phyloP scores from a whole-genome alignment of 2,888 invertebrate genomes.

The Tortrix viridana region DNA sequence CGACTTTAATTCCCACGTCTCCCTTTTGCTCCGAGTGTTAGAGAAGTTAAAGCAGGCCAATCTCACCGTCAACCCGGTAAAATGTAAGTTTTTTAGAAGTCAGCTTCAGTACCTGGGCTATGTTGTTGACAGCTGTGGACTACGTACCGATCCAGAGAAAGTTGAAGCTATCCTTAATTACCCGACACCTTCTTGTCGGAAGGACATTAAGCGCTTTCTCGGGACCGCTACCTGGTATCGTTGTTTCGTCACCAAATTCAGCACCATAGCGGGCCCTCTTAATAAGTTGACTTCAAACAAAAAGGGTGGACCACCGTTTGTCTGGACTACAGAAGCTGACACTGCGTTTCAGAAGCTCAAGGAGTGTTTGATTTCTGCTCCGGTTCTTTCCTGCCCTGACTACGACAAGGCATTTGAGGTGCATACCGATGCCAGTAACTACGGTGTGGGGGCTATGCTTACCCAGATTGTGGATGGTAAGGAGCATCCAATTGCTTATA shows the following conservation, averaged over 20 bases:
- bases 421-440: background rate
- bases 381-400: conserved; percentile 9
- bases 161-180: conserved; percentile 31
- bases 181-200: conserved; percentile 4
- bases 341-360: conserved; percentile 11
- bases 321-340: conserved; percentile 21
- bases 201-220: conserved; percentile 27
- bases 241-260: too few species aligned
- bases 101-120: conserved; percentile 31
- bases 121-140: conserved; percentile 44
- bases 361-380: conserved; percentile 11
- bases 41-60: conserved; percentile 40
- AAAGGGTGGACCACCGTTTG: conserved; percentile 9
- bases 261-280: too few species aligned
- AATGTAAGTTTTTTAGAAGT: conserved; percentile 6
- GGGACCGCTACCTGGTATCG: conserved; percentile 30
- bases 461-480: background rate
- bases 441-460: background rate
- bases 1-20: conserved; percentile 29
- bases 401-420: background rate
- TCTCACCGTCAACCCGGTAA: background rate
- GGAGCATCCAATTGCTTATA: conserved; percentile 35
- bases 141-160: conserved; percentile 43
- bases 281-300: too few species aligned
- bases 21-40: conserved; percentile 38